These are phyloP conservation scores for Ips nitidus DNA, from an alignment of 1,140 invertebrate species.

Conservation along the genomic window DNA sequence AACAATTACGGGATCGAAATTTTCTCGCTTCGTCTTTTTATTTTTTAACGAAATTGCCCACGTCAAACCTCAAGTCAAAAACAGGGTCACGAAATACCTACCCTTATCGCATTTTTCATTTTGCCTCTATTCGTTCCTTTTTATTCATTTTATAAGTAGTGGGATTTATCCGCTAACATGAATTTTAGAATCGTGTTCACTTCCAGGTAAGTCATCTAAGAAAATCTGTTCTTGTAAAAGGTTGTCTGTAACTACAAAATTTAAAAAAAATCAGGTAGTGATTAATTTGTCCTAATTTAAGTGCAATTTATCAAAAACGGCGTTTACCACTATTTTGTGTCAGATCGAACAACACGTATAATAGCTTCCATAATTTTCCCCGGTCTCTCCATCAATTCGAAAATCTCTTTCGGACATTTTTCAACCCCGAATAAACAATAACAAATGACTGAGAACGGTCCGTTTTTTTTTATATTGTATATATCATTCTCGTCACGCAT, in stretches of 20 bases:
- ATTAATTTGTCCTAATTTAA: not conserved
- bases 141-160: slow-evolving; percentile 8
- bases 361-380: slow-evolving; percentile 3
- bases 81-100: not conserved
- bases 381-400: slow-evolving; percentile 15
- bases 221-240: too few relatives aligned
- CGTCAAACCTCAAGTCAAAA: slow-evolving; percentile 20
- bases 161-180: too few relatives aligned
- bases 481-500: slow-evolving; percentile 22
- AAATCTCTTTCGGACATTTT: slow-evolving; percentile 13
- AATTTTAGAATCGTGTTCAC: too few relatives aligned
- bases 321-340: not conserved
- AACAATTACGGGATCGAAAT: not conserved
- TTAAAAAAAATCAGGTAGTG: not conserved
- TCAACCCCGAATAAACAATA: slow-evolving; percentile 19
- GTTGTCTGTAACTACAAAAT: too few relatives aligned
- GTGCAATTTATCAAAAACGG: not conserved
- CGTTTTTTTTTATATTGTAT: slow-evolving; percentile 4
- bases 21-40: slow-evolving; percentile 2
- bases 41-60: slow-evolving; percentile 15
- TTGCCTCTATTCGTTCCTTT: not conserved
- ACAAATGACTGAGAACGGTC: slow-evolving; percentile 14
- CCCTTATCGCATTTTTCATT: slow-evolving; percentile 10
- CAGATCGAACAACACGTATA: slow-evolving; percentile 12
- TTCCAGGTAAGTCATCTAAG: too few relatives aligned